phyloP scores from a whole-genome alignment of 1,140 invertebrate species.

The Glomeris maerens region DNA sequence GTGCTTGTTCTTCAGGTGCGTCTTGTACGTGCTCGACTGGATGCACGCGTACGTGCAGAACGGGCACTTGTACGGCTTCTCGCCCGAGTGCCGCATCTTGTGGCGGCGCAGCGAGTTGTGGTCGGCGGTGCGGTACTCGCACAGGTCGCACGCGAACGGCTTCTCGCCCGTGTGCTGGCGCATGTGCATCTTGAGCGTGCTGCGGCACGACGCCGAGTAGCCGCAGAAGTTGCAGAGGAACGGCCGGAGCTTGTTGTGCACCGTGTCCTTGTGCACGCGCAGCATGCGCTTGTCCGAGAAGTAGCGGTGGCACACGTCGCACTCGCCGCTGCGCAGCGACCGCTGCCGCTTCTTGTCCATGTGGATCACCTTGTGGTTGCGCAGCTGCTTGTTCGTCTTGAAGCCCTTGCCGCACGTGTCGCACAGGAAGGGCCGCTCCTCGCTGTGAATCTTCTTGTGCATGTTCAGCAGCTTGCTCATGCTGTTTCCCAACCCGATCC shows the following conservation, averaged over 20 bases:
- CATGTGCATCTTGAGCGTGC: slow-evolving; percentile 28
- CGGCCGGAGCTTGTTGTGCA: slow-evolving; percentile 44
- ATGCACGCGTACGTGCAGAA: slow-evolving; percentile 53
- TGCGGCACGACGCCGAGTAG: slow-evolving; percentile 25
- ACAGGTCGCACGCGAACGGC: slow-evolving; percentile 31
- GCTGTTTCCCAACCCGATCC: slow-evolving; percentile 13
- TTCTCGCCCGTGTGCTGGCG: slow-evolving; percentile 40
- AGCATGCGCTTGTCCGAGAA: slow-evolving; percentile 14
- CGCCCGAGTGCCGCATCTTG: slow-evolving; percentile 31
- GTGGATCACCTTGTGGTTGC: slow-evolving; percentile 34
- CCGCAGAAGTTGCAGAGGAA: slow-evolving; percentile 48
- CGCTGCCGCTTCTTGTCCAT: slow-evolving; percentile 18
- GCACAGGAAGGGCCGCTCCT: slow-evolving; percentile 42
- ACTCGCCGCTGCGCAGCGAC: slow-evolving; percentile 10
- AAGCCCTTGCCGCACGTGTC: slow-evolving; percentile 51
- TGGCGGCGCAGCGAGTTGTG: slow-evolving; percentile 35
- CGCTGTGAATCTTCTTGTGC: slow-evolving; percentile 48
- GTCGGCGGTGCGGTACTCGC: slow-evolving; percentile 30
- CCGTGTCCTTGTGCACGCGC: slow-evolving; percentile 24
- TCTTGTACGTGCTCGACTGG: slow-evolving; percentile 49
- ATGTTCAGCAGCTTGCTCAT: slow-evolving; percentile 29
- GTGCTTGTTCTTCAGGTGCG: slow-evolving; percentile 40
- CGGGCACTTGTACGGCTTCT: slow-evolving; percentile 46
- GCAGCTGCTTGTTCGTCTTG: slow-evolving; percentile 56
- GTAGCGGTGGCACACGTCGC: slow-evolving; percentile 14